Evolutionary conservation across 2,113 vertebrate species (phyloP).

Genomic region (Misgurnus mizolepis): DNA sequence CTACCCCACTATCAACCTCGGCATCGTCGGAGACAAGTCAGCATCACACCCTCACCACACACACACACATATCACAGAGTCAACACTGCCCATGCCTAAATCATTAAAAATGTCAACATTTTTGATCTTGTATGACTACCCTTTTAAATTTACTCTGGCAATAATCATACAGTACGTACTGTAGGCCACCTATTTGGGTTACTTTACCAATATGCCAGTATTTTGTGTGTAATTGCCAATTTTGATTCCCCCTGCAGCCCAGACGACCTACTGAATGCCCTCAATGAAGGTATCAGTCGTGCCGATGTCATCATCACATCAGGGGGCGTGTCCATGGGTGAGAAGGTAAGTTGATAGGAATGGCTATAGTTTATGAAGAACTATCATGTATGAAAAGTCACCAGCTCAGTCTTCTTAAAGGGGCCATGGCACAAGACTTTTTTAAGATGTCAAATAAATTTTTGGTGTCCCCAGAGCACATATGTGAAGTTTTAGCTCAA

Average conservation of each 20-base stretch:
- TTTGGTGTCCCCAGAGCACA: no score
- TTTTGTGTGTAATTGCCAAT: not conserved
- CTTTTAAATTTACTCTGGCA: no score
- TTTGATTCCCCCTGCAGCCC: constrained; percentile 80
- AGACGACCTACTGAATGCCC: constrained; percentile 95
- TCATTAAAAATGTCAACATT: not conserved
- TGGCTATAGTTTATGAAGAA: not conserved
- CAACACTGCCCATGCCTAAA: not conserved
- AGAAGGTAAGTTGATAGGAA: constrained; percentile 81
- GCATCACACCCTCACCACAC: not conserved
- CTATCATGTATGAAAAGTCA: no score
- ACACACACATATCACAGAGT: not conserved
- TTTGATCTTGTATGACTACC: no score
- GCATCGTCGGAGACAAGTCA: constrained; percentile 98
- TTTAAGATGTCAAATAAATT: no score
- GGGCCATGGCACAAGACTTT: no score
- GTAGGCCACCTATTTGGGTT: not conserved
- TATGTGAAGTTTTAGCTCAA: no score
- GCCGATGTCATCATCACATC: constrained; percentile 99
- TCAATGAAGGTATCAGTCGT: constrained; percentile 97
- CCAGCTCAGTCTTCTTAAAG: not conserved
- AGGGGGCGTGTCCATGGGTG: constrained; percentile 98
- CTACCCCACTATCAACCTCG: constrained; percentile 98
- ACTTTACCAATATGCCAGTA: not conserved
- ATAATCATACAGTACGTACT: no score